phyloP scores from a whole-genome alignment of 2,797 vertebrate genomes.

The Diplodus puntazzo region DNA sequence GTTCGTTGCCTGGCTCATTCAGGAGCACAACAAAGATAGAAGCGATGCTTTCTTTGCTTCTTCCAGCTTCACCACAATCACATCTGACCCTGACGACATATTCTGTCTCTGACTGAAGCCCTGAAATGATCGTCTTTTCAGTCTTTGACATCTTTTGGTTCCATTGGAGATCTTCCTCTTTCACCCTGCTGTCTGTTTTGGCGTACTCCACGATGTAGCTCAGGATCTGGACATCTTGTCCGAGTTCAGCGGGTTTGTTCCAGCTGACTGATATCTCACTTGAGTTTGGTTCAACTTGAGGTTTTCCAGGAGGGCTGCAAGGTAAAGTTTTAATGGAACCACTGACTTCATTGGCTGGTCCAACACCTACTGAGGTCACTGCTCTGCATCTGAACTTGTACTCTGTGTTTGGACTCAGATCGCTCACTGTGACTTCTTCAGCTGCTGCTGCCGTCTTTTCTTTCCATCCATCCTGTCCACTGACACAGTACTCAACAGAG shows the following conservation, averaged over 20 bases:
- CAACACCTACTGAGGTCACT: neutral
- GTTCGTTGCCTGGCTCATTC: no score
- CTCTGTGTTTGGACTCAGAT: constrained; percentile 56
- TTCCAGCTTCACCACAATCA: constrained; percentile 58
- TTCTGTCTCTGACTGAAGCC: constrained; percentile 37
- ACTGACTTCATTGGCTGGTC: constrained; percentile 1
- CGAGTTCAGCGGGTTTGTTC: constrained; percentile 51
- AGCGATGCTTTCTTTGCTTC: constrained; percentile 47
- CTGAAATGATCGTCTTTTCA: constrained; percentile 34
- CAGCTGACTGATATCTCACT: no score
- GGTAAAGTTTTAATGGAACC: constrained; percentile 47
- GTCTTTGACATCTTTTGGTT: neutral
- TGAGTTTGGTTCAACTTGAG: neutral
- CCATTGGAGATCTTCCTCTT: constrained; percentile 46
- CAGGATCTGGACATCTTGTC: constrained; percentile 32
- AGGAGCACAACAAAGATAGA: no score
- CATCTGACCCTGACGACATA: constrained; percentile 55
- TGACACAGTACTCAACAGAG: constrained; percentile 59
- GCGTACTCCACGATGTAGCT: constrained; percentile 53
- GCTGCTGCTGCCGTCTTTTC: neutral
- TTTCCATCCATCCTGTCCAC: constrained; percentile 51
- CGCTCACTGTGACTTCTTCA: constrained; percentile 44
- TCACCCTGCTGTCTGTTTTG: neutral
- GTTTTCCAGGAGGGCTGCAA: constrained; percentile 51
- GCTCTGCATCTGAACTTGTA: constrained; percentile 42